Evolutionary conservation across 2,797 vertebrate species (phyloP), one percentile per base, ranked within the genome.

Genomic region (Salarias fasciatus): DNA sequence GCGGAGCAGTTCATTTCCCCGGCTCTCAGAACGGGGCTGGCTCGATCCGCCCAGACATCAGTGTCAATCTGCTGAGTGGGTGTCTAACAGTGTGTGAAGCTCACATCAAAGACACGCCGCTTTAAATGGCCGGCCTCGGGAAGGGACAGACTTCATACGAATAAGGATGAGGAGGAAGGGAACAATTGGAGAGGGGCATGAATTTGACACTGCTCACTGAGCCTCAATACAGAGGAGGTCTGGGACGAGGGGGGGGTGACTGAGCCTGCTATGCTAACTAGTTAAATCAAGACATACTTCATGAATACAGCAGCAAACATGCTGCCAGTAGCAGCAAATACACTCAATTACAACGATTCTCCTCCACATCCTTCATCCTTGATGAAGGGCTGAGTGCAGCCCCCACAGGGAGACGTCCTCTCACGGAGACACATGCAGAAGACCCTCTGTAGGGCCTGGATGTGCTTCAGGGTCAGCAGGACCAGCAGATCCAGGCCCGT

Each of bases 51-150:
- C 75, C 77, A 77, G 79, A 69, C 75, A 48, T 75, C 78, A 77
- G 65, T 73, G 80, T 84, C 83, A 84, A 69, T 69, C 80, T 86
- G 82, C 75, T 76, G 82, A 85, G 81, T 63, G 71, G 76, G 51
- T 79, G 72, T 86, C 82, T 88, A 86, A 86, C 75, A 65, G 73
- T 49, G 84, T 75, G 82, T 87, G 84, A 86, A 84, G 83, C 81
- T 76, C 63, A 88, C 86, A 86, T 91, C 82, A 85, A 86, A 88
- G 63, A 47, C 58, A 46, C 6, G 68, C 58, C 3, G n/a, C 65
- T 82, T 85, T 76, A 82, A 80, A 79, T 69, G 64, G 63, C 66
- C 58, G 63, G 72, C 56, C 80, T 65, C 75, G 51, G 62, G 53
- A 67, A 24, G 69, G 56, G 57, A 33, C 44, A 35, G 50, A 81